phyloP scores from a whole-genome alignment of 1,140 invertebrate genomes.

The Trichoplusia ni region DNA sequence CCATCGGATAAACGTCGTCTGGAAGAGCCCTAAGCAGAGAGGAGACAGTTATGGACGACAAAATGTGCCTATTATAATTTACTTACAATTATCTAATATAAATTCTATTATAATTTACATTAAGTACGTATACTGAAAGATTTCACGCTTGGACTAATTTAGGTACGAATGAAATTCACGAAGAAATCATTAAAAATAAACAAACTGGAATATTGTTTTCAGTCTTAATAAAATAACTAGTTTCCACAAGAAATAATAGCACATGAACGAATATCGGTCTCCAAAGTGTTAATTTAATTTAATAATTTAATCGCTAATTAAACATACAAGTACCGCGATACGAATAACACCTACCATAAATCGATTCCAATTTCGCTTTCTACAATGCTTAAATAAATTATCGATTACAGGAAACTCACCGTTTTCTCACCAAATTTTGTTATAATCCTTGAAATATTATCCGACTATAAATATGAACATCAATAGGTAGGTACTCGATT shows the following conservation, averaged over 20 bases:
- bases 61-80: slow-evolving; percentile 76
- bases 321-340: slow-evolving; percentile 69
- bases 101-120: slow-evolving; percentile 80
- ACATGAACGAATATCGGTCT: slow-evolving; percentile 54
- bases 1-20: slow-evolving; percentile 40
- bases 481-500: slow-evolving; percentile 76
- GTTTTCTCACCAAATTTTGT: slow-evolving; percentile 65
- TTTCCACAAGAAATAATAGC: slow-evolving; percentile 54
- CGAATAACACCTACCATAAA: slow-evolving; percentile 67
- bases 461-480: slow-evolving; percentile 76
- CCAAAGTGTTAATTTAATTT: slow-evolving; percentile 60
- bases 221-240: slow-evolving; percentile 77
- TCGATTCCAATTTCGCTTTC: slow-evolving; percentile 73
- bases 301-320: slow-evolving; percentile 76
- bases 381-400: slow-evolving; percentile 66
- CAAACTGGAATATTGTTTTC: slow-evolving; percentile 76
- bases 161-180: slow-evolving; percentile 65
- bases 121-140: slow-evolving; percentile 82
- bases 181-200: slow-evolving; percentile 61
- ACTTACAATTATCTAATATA: slow-evolving; percentile 80
- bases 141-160: slow-evolving; percentile 77
- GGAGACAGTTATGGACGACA: slow-evolving; percentile 69
- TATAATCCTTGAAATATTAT: slow-evolving; percentile 61
- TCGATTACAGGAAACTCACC: slow-evolving; percentile 79
- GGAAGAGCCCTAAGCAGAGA: slow-evolving; percentile 59